Conservation (phyloP, 2,113 vertebrate genomes). For the Electrona antarctica region DNA sequence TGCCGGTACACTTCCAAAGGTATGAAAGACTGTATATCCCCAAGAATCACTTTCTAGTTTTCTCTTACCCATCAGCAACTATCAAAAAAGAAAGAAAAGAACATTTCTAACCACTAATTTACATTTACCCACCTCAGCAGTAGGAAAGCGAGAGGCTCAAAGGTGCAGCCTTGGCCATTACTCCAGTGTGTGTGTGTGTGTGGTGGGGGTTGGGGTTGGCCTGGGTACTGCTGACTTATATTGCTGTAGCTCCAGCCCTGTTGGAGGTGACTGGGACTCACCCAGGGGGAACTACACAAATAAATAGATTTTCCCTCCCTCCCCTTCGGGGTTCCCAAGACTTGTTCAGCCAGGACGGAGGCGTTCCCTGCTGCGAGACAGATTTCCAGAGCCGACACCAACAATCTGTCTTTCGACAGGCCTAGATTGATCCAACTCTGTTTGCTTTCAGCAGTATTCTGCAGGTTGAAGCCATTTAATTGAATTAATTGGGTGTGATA, state of each 20-base stretch:
- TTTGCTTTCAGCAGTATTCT: neutral
- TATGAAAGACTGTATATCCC: neutral
- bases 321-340: neutral
- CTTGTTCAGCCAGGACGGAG: slow-evolving; percentile 12
- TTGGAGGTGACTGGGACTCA: slow-evolving; percentile 9
- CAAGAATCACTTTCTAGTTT: neutral
- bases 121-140: slow-evolving; percentile 13
- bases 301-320: slow-evolving; percentile 48
- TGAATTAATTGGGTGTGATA: slow-evolving; percentile 14
- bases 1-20: slow-evolving; percentile 5
- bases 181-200: no score
- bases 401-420: slow-evolving; percentile 20
- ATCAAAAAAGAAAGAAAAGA: neutral
- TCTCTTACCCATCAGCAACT: neutral
- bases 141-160: slow-evolving; percentile 4
- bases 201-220: neutral
- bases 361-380: slow-evolving; percentile 31
- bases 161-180: neutral
- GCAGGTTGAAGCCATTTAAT: slow-evolving; percentile 18
- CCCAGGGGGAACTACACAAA: slow-evolving; percentile 40
- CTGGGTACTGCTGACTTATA: slow-evolving; percentile 1
- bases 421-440: slow-evolving; percentile 23
- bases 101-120: slow-evolving; percentile 10
- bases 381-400: slow-evolving; percentile 30
- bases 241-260: neutral